phyloP scores from a whole-genome alignment of 2,113 vertebrate genomes.

The Sclerurus mexicanus region DNA sequence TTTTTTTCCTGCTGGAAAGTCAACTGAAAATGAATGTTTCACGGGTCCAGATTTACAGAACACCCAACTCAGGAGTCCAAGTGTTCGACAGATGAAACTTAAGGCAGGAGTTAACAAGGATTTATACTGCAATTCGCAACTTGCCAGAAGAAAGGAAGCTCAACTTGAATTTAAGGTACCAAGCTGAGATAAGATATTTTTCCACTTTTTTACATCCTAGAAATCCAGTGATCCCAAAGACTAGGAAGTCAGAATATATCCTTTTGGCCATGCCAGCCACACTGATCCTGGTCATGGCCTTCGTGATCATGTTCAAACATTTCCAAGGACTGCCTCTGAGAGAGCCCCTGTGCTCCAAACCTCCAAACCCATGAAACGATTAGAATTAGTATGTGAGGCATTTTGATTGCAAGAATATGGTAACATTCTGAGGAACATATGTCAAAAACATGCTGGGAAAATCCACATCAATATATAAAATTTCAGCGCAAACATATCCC shows the following conservation, averaged over 20 bases:
- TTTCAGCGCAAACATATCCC: neutral
- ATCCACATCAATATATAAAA: neutral
- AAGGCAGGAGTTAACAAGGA: neutral
- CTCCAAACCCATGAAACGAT: neutral
- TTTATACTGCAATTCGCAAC: neutral
- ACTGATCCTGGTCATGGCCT: neutral
- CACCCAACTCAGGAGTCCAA: neutral
- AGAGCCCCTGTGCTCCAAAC: neutral
- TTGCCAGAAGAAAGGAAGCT: neutral
- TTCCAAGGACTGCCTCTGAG: neutral
- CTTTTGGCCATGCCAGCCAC: neutral
- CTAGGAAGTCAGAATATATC: neutral
- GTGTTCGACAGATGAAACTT: neutral
- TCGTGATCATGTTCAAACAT: neutral
- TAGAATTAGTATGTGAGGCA: neutral
- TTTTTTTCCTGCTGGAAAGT: neutral
- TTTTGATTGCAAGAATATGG: neutral
- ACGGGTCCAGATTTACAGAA: neutral
- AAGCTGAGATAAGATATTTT: neutral
- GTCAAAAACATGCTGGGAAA: neutral
- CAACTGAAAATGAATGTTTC: neutral
- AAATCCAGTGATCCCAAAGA: neutral
- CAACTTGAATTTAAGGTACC: neutral
- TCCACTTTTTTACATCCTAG: neutral
- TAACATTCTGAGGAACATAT: neutral